These are phyloP conservation scores for Genyomyrus donnyi DNA, from an alignment of 2,113 vertebrate genomes.

Conservation along the genomic window DNA sequence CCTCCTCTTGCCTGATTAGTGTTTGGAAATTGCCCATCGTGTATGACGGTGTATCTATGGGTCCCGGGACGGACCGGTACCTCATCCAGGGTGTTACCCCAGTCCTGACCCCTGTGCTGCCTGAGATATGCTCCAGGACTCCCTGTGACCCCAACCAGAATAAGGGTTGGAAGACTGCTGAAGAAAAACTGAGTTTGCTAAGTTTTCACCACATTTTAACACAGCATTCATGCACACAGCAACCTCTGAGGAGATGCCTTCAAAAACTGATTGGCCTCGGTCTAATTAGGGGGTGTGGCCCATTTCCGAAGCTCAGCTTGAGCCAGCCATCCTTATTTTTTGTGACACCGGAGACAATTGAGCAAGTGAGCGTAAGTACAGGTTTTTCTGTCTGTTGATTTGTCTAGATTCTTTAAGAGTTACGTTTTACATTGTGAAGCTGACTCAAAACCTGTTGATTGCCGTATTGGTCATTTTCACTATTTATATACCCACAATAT, in stretches of 20 bases:
- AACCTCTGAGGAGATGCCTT: not conserved
- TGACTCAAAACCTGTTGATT: not conserved
- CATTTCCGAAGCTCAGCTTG: not conserved
- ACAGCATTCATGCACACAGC: not conserved
- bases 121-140: not conserved
- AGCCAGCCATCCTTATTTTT: not conserved
- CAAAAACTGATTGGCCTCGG: not conserved
- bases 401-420: no score
- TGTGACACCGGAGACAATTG: not conserved
- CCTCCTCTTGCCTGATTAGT: not conserved
- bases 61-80: not conserved
- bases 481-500: not conserved
- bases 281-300: not conserved
- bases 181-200: not conserved
- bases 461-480: not conserved
- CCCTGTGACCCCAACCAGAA: not conserved
- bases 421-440: not conserved
- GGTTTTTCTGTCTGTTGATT: not conserved
- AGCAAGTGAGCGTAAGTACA: not conserved
- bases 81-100: not conserved
- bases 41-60: not conserved
- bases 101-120: not conserved
- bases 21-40: not conserved
- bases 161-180: not conserved
- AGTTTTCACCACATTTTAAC: not conserved